Percentiles rank a stretch among this genome's conserved stretches.
Evolutionary conservation across 2,797 vertebrate genomes (phyloP).

Genomic region (Setipinna tenuifilis): DNA sequence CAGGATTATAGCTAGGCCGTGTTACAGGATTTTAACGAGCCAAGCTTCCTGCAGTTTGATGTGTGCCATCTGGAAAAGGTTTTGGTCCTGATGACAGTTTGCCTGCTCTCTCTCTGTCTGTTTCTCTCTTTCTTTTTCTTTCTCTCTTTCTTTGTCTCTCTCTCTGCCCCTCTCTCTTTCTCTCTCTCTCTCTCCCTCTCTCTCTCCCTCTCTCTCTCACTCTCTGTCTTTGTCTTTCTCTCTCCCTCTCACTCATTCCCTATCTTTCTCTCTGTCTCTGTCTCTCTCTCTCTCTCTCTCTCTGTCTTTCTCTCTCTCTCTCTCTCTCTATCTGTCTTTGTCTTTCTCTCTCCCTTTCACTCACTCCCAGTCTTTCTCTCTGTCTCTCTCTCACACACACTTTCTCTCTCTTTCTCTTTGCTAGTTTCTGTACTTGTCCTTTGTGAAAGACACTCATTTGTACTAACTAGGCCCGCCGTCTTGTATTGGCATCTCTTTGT

Average conservation of each 20-base stretch:
- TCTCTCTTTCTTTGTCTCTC: too few relatives aligned
- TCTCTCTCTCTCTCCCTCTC: neutral
- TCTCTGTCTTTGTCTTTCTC: neutral
- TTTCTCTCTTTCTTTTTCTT: neutral
- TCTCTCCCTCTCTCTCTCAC: neutral
- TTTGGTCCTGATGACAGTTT: neutral
- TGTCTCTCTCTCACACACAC: too few relatives aligned
- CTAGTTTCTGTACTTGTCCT: neutral
- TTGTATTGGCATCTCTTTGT: constrained; percentile 36
- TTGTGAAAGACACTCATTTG: constrained; percentile 16
- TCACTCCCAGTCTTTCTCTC: too few relatives aligned
- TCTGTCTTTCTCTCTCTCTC: neutral
- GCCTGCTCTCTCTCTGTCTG: neutral
- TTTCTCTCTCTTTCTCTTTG: neutral
- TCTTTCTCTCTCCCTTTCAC: too few relatives aligned
- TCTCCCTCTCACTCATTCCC: too few relatives aligned
- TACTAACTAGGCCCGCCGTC: neutral
- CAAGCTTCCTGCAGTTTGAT: neutral
- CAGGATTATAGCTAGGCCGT: neutral
- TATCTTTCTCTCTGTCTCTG: neutral
- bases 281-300: neutral
- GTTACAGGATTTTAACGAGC: neutral
- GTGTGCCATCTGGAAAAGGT: neutral
- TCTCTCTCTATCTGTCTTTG: too few relatives aligned
- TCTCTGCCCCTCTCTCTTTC: too few relatives aligned